Evolutionary conservation across 2,888 invertebrate species (phyloP).

Genomic region (Scaptomyza polygonia): DNA sequence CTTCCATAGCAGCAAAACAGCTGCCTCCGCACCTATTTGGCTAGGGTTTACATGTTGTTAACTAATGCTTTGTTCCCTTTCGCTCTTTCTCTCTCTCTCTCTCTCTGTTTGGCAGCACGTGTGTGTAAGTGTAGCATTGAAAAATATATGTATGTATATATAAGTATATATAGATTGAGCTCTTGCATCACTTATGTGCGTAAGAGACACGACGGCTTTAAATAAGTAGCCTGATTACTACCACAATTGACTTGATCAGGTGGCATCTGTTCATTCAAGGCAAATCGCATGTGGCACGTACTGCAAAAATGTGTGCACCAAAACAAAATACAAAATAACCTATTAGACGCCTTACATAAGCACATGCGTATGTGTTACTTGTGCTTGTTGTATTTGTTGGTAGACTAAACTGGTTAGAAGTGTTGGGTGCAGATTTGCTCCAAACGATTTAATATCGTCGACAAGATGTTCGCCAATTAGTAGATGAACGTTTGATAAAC

Average conservation of each 20-base stretch:
- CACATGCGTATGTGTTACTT: neutral
- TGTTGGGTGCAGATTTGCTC: too few species aligned
- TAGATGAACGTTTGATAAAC: too few species aligned
- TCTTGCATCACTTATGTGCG: slow-evolving; percentile 35
- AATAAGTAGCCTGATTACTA: slow-evolving; percentile 58
- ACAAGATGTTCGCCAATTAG: too few species aligned
- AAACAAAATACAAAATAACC: neutral
- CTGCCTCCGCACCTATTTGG: slow-evolving; percentile 11
- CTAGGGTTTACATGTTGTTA: slow-evolving; percentile 45
- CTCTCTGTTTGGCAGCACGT: slow-evolving; percentile 25
- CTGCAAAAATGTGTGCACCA: neutral
- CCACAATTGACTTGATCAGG: slow-evolving; percentile 43
- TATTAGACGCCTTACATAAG: neutral
- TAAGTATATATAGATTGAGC: slow-evolving; percentile 27
- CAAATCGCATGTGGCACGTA: slow-evolving; percentile 4
- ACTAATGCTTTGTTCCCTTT: slow-evolving; percentile 33
- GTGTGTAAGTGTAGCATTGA: slow-evolving; percentile 15
- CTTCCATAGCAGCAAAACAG: slow-evolving; percentile 21
- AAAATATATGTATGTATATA: slow-evolving; percentile 19
- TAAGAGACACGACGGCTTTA: slow-evolving; percentile 21
- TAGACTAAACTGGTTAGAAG: too few species aligned
- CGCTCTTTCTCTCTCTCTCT: slow-evolving; percentile 42
- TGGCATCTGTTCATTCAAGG: slow-evolving; percentile 27
- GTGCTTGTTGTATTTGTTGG: neutral
- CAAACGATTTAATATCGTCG: too few species aligned